A percentile compares a stretch with the other conserved stretches of the same genome.
Conservation (phyloP, 2,888 invertebrate species). For the Gisinianus flammeolus region DNA sequence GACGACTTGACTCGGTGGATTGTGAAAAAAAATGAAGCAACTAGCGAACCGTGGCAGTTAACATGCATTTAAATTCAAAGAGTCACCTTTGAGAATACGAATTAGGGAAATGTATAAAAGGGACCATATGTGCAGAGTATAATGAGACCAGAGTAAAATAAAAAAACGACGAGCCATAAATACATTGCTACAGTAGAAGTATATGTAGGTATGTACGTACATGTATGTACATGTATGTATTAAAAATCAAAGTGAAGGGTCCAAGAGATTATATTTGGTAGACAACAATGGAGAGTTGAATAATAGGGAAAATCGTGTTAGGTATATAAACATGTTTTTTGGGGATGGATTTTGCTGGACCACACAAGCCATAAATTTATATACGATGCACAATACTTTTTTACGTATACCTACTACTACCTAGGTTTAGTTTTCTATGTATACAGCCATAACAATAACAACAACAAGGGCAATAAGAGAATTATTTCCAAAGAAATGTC, state of each 20-base stretch:
- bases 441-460: not conserved
- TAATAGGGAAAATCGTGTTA: constrained; percentile 28
- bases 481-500: not conserved
- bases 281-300: constrained; percentile 1
- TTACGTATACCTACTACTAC: no score
- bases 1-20: not conserved
- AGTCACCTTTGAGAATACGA: not conserved
- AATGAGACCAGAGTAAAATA: no score
- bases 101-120: not conserved
- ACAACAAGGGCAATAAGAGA: not conserved
- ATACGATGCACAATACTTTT: not conserved
- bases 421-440: no score
- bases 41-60: constrained; percentile 20
- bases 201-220: not conserved
- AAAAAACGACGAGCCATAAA: no score
- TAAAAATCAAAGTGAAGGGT: constrained; percentile 1
- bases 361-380: constrained; percentile 28
- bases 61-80: constrained; percentile 10
- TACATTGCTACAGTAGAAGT: no score
- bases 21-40: not conserved
- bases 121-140: not conserved
- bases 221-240: not conserved
- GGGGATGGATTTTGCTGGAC: constrained; percentile 21
- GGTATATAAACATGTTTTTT: constrained; percentile 20
- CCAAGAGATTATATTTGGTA: not conserved